phyloP scores from a whole-genome alignment of 2,888 invertebrate genomes.

The Serripes groenlandicus region DNA sequence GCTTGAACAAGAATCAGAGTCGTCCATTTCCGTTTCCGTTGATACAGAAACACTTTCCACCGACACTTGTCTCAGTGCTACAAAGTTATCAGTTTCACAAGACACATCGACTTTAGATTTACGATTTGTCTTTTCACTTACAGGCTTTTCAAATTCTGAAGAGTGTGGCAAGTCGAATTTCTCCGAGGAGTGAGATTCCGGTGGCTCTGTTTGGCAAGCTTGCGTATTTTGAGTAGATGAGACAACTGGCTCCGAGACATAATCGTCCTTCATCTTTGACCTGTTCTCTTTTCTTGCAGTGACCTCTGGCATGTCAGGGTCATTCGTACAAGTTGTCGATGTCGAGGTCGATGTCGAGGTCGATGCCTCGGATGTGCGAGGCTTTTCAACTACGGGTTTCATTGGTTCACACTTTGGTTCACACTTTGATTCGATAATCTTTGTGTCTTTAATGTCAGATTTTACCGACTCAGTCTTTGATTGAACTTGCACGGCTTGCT shows the following conservation, averaged over 20 bases:
- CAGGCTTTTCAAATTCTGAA: slow-evolving; percentile 35
- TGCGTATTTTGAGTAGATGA: slow-evolving; percentile 68
- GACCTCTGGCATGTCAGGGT: not conserved
- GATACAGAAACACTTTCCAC: slow-evolving; percentile 63
- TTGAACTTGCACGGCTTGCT: not conserved
- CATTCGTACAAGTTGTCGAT: not conserved
- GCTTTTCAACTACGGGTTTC: not conserved
- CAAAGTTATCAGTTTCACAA: slow-evolving; percentile 65
- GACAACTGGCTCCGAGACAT: slow-evolving; percentile 64
- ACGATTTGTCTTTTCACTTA: not conserved
- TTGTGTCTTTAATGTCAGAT: not conserved
- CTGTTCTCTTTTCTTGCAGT: not conserved
- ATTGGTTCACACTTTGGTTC: not conserved
- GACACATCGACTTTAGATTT: slow-evolving; percentile 56
- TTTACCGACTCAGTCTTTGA: not conserved
- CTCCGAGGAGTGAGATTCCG: slow-evolving; percentile 32
- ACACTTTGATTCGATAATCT: too few species aligned
- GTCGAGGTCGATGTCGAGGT: slow-evolving; percentile 13
- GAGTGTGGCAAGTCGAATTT: slow-evolving; percentile 38
- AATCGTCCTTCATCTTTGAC: slow-evolving; percentile 46
- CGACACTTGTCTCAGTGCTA: slow-evolving; percentile 37
- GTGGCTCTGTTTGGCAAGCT: slow-evolving; percentile 66
- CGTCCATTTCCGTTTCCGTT: slow-evolving; percentile 52
- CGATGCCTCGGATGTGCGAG: slow-evolving; percentile 18
- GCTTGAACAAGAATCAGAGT: not conserved